Percentiles rank a stretch among this genome's conserved stretches.
These are phyloP conservation scores for Natator depressus DNA, from an alignment of 2,113 vertebrate species.

Conservation along the genomic window DNA sequence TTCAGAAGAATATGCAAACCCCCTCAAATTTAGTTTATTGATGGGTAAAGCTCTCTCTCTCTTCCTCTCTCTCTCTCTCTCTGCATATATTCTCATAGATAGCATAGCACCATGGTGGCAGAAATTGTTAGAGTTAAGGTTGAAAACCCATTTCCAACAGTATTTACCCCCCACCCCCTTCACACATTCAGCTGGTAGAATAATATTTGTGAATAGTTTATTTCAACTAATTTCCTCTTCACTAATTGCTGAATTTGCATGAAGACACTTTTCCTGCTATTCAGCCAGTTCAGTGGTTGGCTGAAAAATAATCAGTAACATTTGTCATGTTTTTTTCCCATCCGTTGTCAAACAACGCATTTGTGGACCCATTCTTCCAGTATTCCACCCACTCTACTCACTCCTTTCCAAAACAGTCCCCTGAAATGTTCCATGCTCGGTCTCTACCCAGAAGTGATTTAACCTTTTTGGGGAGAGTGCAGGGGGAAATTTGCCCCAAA, in stretches of 20 bases:
- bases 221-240: conserved; percentile 35
- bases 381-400: not conserved
- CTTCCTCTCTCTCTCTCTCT: not conserved
- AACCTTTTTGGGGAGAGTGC: conserved; percentile 3
- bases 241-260: not conserved
- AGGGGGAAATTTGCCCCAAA: conserved; percentile 24
- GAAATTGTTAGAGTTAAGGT: conserved; percentile 5
- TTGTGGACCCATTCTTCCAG: conserved; percentile 30
- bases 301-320: not conserved
- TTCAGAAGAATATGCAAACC: not conserved
- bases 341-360: not conserved
- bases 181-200: not conserved
- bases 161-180: not conserved
- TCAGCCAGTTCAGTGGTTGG: conserved; percentile 21
- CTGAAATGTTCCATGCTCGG: not conserved
- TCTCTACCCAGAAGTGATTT: conserved; percentile 34
- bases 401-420: not conserved
- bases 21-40: not conserved
- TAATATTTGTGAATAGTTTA: not conserved
- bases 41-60: not conserved
- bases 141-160: conserved; percentile 22
- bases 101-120: conserved; percentile 24
- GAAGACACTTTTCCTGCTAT: not conserved
- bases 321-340: not conserved
- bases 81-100: not conserved